phyloP scores from a whole-genome alignment of 2,888 invertebrate species.

The Drosophila meridiana region DNA sequence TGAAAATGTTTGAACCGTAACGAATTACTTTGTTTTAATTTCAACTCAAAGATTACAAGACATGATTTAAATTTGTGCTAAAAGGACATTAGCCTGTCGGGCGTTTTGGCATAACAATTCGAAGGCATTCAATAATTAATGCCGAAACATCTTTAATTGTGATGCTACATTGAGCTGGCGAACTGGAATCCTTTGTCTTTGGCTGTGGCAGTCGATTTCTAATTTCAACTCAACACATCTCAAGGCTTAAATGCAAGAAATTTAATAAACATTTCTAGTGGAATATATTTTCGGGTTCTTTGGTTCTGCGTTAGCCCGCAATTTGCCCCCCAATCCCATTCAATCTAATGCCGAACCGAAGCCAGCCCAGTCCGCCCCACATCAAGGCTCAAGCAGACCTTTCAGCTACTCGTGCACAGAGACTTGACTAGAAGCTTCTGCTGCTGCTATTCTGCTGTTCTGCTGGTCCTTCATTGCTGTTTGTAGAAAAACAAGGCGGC shows the following conservation, averaged over 20 bases:
- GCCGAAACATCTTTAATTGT: slow-evolving; percentile 39
- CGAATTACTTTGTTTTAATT: slow-evolving; percentile 26
- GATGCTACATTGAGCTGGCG: slow-evolving; percentile 6
- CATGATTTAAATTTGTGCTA: slow-evolving; percentile 13
- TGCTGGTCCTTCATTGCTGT: slow-evolving; percentile 43
- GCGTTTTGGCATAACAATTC: slow-evolving; percentile 12
- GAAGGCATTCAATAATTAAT: slow-evolving; percentile 54
- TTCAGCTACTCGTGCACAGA: slow-evolving; percentile 36
- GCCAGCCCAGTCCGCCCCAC: slow-evolving; percentile 32
- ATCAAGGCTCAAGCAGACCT: slow-evolving; percentile 49
- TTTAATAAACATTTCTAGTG: slow-evolving; percentile 78
- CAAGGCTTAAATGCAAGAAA: slow-evolving; percentile 78
- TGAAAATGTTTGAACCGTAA: not conserved
- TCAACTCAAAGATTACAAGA: slow-evolving; percentile 12
- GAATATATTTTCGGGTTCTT: slow-evolving; percentile 65
- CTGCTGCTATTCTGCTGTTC: slow-evolving; percentile 14
- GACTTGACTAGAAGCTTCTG: slow-evolving; percentile 58
- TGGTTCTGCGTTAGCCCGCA: slow-evolving; percentile 32
- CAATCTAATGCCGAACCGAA: slow-evolving; percentile 28
- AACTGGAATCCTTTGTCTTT: slow-evolving; percentile 40
- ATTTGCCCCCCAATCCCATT: slow-evolving; percentile 7
- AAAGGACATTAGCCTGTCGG: not conserved
- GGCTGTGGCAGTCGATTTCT: slow-evolving; percentile 49
- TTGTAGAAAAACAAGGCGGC: slow-evolving; percentile 71
- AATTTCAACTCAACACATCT: slow-evolving; percentile 54